Conservation (phyloP, 1,140 invertebrate species). For the Drosophila neocordata region DNA sequence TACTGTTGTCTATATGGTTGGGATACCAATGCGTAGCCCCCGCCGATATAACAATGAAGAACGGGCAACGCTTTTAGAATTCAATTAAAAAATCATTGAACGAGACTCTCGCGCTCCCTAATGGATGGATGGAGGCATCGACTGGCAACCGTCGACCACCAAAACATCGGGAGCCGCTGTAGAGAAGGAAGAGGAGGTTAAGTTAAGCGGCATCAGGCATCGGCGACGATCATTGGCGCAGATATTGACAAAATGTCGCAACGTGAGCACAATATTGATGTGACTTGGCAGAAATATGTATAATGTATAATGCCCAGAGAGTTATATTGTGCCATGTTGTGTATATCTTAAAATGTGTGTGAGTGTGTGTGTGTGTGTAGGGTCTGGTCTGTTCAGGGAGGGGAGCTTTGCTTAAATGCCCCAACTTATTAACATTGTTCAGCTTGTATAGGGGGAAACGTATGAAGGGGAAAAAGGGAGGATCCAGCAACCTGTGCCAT, state of each 20-base stretch:
- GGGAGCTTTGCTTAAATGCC: conserved; percentile 29
- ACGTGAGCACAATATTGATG: conserved; percentile 80
- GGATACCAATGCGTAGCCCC: conserved; percentile 70
- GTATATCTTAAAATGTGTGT: conserved; percentile 51
- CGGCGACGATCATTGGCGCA: conserved; percentile 74
- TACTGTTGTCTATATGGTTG: conserved; percentile 11
- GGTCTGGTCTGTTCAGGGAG: not conserved
- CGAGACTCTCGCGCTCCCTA: conserved; percentile 50
- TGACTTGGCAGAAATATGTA: conserved; percentile 64
- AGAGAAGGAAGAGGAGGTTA: conserved; percentile 8
- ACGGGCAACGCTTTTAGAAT: conserved; percentile 78
- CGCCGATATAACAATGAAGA: conserved; percentile 45
- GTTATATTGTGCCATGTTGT: conserved; percentile 19
- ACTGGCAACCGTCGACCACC: not conserved
- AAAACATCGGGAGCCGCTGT: not conserved
- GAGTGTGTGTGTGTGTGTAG: not conserved
- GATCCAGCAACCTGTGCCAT: conserved; percentile 21
- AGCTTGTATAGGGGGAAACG: conserved; percentile 3
- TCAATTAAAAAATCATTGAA: conserved; percentile 80
- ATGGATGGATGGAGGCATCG: conserved; percentile 13
- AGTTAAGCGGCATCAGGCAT: conserved; percentile 38
- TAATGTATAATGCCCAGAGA: conserved; percentile 3
- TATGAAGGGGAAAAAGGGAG: not conserved
- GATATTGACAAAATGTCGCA: conserved; percentile 82
- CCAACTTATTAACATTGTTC: conserved; percentile 67